Percentiles rank a stretch among this genome's conserved stretches.
phyloP scores from a whole-genome alignment of 2,797 vertebrate species.

The Rhadinocentrus ornatus region DNA sequence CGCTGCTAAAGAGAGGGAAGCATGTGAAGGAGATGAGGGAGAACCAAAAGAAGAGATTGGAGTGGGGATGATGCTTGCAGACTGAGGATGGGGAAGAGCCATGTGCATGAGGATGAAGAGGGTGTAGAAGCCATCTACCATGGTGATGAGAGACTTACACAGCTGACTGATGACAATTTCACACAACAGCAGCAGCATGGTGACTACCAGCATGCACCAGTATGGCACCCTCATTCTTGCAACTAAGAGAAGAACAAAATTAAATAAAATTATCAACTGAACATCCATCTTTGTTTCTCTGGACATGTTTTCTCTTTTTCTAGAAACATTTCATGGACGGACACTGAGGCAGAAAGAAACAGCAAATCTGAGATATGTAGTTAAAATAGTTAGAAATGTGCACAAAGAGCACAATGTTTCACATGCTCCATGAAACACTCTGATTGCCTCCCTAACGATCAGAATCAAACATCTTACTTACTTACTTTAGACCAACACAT shows the following conservation, averaged over 20 bases:
- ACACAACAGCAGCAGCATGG: slow-evolving; percentile 70
- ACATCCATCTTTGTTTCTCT: no score
- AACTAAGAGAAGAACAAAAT: slow-evolving; percentile 30
- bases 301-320: no score
- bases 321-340: no score
- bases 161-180: slow-evolving; percentile 75
- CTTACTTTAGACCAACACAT: background rate
- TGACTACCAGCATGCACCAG: slow-evolving; percentile 70
- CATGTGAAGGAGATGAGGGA: background rate
- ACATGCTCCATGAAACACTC: no score
- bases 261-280: background rate
- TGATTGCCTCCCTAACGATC: background rate
- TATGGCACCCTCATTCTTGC: slow-evolving; percentile 61
- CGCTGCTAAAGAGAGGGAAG: slow-evolving; percentile 8
- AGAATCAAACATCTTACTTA: background rate
- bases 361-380: background rate
- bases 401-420: background rate
- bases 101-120: slow-evolving; percentile 74
- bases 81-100: slow-evolving; percentile 38
- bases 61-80: background rate
- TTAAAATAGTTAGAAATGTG: background rate
- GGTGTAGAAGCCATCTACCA: slow-evolving; percentile 82
- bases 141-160: slow-evolving; percentile 78
- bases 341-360: background rate
- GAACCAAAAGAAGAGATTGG: slow-evolving; percentile 1